Evolutionary conservation across 2,888 invertebrate genomes (phyloP).

Genomic region (Punctoribates punctum): DNA sequence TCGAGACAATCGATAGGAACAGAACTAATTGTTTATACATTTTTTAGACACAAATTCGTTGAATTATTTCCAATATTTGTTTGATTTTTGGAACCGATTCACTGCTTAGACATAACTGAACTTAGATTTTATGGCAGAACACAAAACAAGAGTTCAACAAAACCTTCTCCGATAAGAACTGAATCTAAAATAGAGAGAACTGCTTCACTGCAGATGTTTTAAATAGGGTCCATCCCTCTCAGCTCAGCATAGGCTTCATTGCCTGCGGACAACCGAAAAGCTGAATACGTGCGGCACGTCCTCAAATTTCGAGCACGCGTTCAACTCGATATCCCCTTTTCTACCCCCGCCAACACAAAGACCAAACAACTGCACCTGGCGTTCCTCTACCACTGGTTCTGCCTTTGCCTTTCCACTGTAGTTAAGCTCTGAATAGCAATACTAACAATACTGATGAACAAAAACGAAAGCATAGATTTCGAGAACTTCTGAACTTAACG

Average conservation of each 20-base stretch:
- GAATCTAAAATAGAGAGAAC: not conserved
- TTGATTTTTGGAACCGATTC: not conserved
- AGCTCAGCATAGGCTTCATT: not conserved
- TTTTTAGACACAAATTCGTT: not conserved
- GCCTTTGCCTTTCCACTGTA: conserved; percentile 15
- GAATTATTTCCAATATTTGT: not conserved
- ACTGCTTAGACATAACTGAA: conserved; percentile 10
- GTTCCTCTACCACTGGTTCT: conserved; percentile 13
- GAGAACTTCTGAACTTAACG: not conserved
- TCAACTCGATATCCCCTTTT: not conserved
- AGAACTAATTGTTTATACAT: conserved; percentile 4
- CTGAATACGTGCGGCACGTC: conserved; percentile 37
- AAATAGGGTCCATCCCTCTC: conserved; percentile 3
- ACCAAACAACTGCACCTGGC: conserved; percentile 38
- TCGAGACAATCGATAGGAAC: not conserved
- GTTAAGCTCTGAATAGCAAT: not conserved
- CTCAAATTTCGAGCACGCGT: conserved; percentile 34
- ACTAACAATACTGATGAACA: conserved; percentile 6
- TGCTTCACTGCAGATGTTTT: conserved; percentile 36
- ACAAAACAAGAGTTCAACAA: conserved; percentile 16
- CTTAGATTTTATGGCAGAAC: not conserved
- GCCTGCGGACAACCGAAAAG: conserved; percentile 22
- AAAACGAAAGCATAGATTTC: conserved; percentile 31
- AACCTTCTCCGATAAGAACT: conserved; percentile 13
- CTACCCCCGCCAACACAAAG: not conserved